A percentile compares a stretch with the other conserved stretches of the same genome.
Evolutionary conservation across 1,140 invertebrate species (phyloP).

Genomic region (Drosophila baimaii): DNA sequence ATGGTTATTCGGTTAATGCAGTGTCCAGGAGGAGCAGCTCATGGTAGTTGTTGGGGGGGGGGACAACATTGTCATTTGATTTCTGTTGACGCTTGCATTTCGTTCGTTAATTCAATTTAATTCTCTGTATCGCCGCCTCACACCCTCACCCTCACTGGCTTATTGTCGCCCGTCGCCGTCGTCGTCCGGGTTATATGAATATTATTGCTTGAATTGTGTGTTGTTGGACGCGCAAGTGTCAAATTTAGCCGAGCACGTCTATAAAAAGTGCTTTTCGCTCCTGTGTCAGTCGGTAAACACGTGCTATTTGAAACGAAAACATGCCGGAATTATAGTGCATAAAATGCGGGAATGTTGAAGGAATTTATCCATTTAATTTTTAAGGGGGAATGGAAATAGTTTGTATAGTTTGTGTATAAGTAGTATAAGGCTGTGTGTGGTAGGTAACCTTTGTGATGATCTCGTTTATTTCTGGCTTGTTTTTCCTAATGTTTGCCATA

Average conservation of each 20-base stretch:
- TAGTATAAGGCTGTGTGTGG: not conserved
- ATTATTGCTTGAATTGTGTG: constrained; percentile 48
- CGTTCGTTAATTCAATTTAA: constrained; percentile 79
- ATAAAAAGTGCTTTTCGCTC: constrained; percentile 39
- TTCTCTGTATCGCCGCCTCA: constrained; percentile 34
- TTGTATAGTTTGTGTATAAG: constrained; percentile 2
- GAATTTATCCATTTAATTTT: constrained; percentile 21
- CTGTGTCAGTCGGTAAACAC: constrained; percentile 46
- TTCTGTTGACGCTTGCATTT: constrained; percentile 77
- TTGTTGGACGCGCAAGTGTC: constrained; percentile 55
- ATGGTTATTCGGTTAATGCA: constrained; percentile 15
- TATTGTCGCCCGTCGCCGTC: constrained; percentile 11
- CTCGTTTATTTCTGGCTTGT: not conserved
- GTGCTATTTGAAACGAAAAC: constrained; percentile 41
- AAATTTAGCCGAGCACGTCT: constrained; percentile 74
- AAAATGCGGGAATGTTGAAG: constrained; percentile 9
- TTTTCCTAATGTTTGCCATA: not conserved
- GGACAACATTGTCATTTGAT: constrained; percentile 71
- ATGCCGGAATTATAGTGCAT: constrained; percentile 18
- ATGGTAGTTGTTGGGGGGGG: constrained; percentile 12
- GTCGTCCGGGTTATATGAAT: constrained; percentile 31
- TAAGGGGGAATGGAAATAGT: not conserved
- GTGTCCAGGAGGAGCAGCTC: constrained; percentile 1
- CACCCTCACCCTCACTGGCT: constrained; percentile 3
- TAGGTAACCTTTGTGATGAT: constrained; percentile 4